A percentile compares a stretch with the other conserved stretches of the same genome.
These are phyloP conservation scores for Idaea aversata DNA, from an alignment of 2,888 invertebrate genomes.

Conservation along the genomic window DNA sequence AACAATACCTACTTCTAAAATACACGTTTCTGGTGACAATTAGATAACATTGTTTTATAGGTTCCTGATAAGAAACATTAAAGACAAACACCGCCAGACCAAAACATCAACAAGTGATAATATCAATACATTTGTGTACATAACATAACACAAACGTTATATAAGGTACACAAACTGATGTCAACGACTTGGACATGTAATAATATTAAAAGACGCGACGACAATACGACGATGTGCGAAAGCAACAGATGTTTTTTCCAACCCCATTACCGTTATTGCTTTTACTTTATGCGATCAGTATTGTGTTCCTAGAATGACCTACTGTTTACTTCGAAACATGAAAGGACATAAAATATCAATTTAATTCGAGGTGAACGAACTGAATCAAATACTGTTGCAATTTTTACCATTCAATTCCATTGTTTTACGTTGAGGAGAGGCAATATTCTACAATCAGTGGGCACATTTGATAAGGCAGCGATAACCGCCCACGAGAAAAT, in stretches of 20 bases:
- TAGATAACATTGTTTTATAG: not conserved
- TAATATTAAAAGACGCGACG: constrained; percentile 12
- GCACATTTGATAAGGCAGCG: constrained; percentile 54
- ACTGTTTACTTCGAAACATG: constrained; percentile 11
- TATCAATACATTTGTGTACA: constrained; percentile 1
- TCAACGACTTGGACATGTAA: constrained; percentile 34
- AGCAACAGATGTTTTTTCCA: constrained; percentile 53
- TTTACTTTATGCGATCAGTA: constrained; percentile 34
- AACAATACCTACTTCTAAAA: not conserved
- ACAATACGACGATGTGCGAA: constrained; percentile 44
- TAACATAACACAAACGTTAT: constrained; percentile 23
- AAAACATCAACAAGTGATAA: not conserved
- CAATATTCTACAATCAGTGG: constrained; percentile 44
- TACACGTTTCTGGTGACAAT: not conserved
- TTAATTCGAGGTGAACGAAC: constrained; percentile 31
- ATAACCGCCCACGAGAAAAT: constrained; percentile 64
- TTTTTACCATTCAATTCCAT: constrained; percentile 27
- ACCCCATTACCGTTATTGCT: constrained; percentile 58
- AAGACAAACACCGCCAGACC: not conserved
- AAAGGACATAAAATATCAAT: constrained; percentile 1
- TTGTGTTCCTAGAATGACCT: constrained; percentile 12
- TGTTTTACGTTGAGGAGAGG: constrained; percentile 32
- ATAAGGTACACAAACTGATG: constrained; percentile 30
- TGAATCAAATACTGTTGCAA: constrained; percentile 32
- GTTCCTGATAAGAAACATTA: not conserved